Evolutionary conservation across 1,140 invertebrate genomes (phyloP).

Genomic region (Phymorhynchus buccinoides): DNA sequence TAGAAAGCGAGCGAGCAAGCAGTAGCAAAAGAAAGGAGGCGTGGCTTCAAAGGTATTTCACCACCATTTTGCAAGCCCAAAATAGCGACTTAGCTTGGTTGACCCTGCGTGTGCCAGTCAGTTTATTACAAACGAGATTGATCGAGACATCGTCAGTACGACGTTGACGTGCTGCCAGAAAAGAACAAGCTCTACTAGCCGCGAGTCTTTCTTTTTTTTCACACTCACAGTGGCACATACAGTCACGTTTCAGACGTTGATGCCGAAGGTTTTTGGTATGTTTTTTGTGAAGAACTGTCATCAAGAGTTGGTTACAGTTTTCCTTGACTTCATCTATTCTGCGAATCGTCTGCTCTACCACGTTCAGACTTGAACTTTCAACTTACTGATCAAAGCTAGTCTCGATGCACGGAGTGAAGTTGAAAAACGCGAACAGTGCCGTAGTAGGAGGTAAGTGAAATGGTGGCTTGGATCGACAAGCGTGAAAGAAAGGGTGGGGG

Average conservation of each 20-base stretch:
- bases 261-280: not conserved
- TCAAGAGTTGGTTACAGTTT: not conserved
- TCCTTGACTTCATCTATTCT: not conserved
- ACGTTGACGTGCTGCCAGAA: not conserved
- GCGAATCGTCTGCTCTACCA: not conserved
- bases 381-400: no score
- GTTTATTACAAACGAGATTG: not conserved
- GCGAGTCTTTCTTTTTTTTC: no score
- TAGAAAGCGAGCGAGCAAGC: not conserved
- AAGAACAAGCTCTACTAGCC: no score
- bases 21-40: not conserved
- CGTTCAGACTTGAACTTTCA: not conserved
- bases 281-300: not conserved
- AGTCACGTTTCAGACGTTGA: not conserved
- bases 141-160: not conserved
- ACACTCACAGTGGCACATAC: not conserved
- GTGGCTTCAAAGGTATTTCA: slow-evolving; percentile 31
- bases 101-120: not conserved
- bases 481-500: no score
- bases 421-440: not conserved
- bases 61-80: slow-evolving; percentile 29
- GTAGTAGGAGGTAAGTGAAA: not conserved
- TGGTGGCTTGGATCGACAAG: no score
- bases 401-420: not conserved
- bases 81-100: not conserved